Evolutionary conservation across 1,140 invertebrate genomes (phyloP).

Genomic region (Solenopsis fugax): DNA sequence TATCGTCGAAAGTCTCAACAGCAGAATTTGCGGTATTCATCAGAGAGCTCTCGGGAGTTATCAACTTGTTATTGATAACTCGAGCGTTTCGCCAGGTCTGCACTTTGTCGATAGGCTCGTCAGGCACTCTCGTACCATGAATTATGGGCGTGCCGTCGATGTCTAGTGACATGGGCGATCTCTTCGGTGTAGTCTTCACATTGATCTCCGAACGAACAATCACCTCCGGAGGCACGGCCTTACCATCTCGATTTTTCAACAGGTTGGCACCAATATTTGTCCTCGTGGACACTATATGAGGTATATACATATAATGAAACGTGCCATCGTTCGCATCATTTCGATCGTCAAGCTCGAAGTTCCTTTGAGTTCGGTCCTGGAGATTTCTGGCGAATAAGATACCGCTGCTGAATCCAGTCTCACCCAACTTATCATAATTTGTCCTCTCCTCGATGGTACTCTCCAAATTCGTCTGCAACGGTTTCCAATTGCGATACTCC

Average conservation of each 20-base stretch:
- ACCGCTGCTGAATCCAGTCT: conserved; percentile 20
- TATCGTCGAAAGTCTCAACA: conserved; percentile 21
- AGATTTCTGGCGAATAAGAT: conserved; percentile 70
- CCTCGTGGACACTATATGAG: conserved; percentile 77
- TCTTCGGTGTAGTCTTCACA: conserved; percentile 79
- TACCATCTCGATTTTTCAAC: conserved; percentile 81
- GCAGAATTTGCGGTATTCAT: neutral
- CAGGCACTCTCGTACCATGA: conserved; percentile 92
- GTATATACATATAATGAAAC: conserved; percentile 74
- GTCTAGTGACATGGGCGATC: conserved; percentile 86
- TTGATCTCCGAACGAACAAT: conserved; percentile 88
- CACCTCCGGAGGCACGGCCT: conserved; percentile 89
- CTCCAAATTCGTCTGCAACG: conserved; percentile 56
- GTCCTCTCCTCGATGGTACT: conserved; percentile 17
- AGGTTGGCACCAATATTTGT: conserved; percentile 84
- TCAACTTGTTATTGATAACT: conserved; percentile 93
- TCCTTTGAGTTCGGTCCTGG: conserved; percentile 73
- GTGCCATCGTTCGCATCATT: conserved; percentile 1
- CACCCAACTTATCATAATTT: conserved; percentile 44
- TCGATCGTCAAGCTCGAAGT: conserved; percentile 47
- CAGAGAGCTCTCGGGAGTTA: conserved; percentile 83
- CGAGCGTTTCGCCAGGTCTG: conserved; percentile 94
- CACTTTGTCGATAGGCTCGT: conserved; percentile 92
- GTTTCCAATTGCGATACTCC: conserved; percentile 79
- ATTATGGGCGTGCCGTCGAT: conserved; percentile 92